Evolutionary conservation across 2,797 vertebrate species (phyloP).

Genomic region (Tinamus major): DNA sequence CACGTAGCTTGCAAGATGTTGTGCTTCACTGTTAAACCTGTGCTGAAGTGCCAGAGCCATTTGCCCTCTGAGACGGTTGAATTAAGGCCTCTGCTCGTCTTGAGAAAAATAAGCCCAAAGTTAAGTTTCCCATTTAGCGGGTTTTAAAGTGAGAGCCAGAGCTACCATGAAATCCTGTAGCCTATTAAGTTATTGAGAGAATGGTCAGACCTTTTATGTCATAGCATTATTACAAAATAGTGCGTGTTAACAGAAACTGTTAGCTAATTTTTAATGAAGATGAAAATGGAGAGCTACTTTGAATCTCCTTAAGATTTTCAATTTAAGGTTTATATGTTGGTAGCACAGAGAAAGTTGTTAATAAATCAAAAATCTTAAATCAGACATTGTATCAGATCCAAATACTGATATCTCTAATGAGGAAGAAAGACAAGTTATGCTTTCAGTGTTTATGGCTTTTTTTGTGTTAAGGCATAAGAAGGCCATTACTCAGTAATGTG

Average conservation of each 20-base stretch:
- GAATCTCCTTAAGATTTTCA: not conserved
- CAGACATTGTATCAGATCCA: not conserved
- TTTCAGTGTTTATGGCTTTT: not conserved
- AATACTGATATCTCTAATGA: not conserved
- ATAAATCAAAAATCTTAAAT: not conserved
- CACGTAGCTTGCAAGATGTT: not conserved
- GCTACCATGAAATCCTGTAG: not conserved
- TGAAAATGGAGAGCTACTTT: accelerated
- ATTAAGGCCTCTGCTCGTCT: not conserved
- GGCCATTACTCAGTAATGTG: not conserved
- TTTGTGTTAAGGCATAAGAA: not conserved
- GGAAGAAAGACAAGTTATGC: not conserved
- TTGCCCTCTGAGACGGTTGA: not conserved
- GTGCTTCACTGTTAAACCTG: not conserved
- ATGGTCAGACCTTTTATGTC: not conserved
- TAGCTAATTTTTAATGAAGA: not conserved
- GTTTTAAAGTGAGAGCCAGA: not conserved
- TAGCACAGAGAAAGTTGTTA: not conserved
- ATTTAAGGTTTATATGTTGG: not conserved
- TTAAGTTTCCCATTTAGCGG: not conserved
- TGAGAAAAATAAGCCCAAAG: not conserved
- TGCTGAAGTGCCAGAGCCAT: not conserved
- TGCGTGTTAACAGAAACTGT: not conserved
- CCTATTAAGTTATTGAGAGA: not conserved
- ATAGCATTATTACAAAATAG: not conserved